These are phyloP conservation scores for Nysson spinosus DNA, from an alignment of 2,888 invertebrate genomes.

Conservation along the genomic window DNA sequence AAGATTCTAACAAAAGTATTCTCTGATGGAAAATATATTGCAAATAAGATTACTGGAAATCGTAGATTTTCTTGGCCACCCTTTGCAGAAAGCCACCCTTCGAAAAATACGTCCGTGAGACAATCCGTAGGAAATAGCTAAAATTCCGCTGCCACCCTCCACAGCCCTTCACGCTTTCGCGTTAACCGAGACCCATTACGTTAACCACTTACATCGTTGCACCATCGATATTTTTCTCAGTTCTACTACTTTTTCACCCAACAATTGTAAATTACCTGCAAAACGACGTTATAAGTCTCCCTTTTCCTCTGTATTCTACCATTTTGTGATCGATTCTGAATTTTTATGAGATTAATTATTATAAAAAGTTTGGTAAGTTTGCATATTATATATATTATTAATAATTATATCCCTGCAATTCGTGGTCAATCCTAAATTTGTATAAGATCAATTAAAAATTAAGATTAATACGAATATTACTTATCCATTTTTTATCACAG, in stretches of 20 bases:
- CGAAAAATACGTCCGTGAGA: slow-evolving; percentile 70
- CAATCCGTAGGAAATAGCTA: slow-evolving; percentile 72
- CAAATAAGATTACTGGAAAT: slow-evolving; percentile 73
- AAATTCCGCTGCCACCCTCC: slow-evolving; percentile 67
- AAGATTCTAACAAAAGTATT: slow-evolving; percentile 12
- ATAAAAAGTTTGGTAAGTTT: too few species aligned
- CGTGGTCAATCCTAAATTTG: too few species aligned
- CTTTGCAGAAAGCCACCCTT: slow-evolving; percentile 38
- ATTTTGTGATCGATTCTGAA: too few species aligned
- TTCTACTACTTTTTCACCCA: slow-evolving; percentile 25
- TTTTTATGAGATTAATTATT: too few species aligned
- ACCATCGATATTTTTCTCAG: slow-evolving; percentile 42
- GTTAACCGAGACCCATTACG: slow-evolving; percentile 58
- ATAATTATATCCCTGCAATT: too few species aligned
- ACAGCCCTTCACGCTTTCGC: slow-evolving; percentile 38
- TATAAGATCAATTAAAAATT: too few species aligned
- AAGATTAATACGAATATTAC: too few species aligned
- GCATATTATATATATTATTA: too few species aligned
- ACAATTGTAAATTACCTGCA: slow-evolving; percentile 9
- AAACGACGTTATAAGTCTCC: background rate
- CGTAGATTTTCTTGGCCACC: slow-evolving; percentile 45
- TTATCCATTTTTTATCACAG: too few species aligned
- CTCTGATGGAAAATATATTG: slow-evolving; percentile 68
- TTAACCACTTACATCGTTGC: slow-evolving; percentile 57
- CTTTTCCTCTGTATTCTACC: background rate